Conservation (phyloP, 2,888 invertebrate genomes). For the Tachina grossa region DNA sequence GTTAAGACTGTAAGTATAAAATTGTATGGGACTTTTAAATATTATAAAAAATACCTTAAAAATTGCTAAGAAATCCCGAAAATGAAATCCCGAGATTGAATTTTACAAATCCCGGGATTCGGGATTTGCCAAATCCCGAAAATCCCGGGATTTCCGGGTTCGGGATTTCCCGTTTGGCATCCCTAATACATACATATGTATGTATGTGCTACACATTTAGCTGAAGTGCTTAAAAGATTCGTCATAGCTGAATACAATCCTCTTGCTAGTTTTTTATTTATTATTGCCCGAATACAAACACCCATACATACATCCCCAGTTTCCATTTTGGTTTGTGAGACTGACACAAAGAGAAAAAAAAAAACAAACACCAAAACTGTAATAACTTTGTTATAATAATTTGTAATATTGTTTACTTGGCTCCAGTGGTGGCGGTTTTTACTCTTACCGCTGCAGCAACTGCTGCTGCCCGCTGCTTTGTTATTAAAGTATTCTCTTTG, state of each 20-base stretch:
- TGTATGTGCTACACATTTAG: too few relatives aligned
- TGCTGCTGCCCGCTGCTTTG: not conserved
- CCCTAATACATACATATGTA: too few relatives aligned
- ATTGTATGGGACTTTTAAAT: too few relatives aligned
- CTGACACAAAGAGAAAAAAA: constrained; percentile 6
- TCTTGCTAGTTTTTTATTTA: not conserved
- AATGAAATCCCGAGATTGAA: too few relatives aligned
- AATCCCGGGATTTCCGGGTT: too few relatives aligned
- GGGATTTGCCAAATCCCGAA: too few relatives aligned
- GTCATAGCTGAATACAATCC: not conserved
- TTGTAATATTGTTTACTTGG: constrained; percentile 38
- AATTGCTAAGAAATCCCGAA: too few relatives aligned
- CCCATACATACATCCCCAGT: not conserved
- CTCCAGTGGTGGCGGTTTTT: constrained; percentile 25
- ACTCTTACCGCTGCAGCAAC: not conserved
- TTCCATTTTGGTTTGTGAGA: constrained; percentile 10
- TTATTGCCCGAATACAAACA: not conserved
- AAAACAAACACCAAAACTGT: constrained; percentile 7
- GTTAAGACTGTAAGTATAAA: too few relatives aligned
- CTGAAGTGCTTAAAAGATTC: not conserved
- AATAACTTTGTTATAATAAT: constrained; percentile 66
- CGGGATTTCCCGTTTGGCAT: too few relatives aligned
- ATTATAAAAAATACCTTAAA: too few relatives aligned
- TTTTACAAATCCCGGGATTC: too few relatives aligned
- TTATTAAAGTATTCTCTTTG: constrained; percentile 11